Conservation (phyloP, 2,888 invertebrate species). For the Coremacera marginata region DNA sequence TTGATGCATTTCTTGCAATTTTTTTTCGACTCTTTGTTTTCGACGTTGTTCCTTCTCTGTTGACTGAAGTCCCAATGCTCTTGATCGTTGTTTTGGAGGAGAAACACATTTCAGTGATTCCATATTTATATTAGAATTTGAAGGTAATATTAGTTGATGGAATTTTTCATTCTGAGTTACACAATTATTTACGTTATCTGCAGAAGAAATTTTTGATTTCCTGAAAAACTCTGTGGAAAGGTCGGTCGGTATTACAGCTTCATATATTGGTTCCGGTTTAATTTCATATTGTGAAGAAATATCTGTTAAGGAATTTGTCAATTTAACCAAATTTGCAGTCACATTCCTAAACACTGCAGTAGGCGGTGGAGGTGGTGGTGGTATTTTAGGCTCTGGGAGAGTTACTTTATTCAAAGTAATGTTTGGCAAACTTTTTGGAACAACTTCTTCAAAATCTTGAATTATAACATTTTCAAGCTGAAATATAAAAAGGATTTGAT, state of each 20-base stretch:
- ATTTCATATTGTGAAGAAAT: not conserved
- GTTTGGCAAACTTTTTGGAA: constrained; percentile 4
- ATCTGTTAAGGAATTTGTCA: not conserved
- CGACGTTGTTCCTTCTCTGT: constrained; percentile 83
- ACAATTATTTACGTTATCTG: not conserved
- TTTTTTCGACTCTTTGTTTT: constrained; percentile 87
- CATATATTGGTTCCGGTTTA: constrained; percentile 83
- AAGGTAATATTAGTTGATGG: not conserved
- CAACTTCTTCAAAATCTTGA: constrained; percentile 29
- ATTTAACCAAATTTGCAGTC: not conserved
- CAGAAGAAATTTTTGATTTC: not conserved
- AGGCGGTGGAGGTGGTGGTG: constrained; percentile 77
- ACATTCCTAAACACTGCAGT: constrained; percentile 40
- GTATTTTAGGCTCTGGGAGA: constrained; percentile 82
- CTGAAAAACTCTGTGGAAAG: not conserved
- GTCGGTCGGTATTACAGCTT: constrained; percentile 82
- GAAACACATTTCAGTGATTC: not conserved
- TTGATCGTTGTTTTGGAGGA: constrained; percentile 19
- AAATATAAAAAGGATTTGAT: not conserved
- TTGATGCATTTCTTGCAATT: constrained; percentile 84
- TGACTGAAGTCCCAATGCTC: constrained; percentile 58
- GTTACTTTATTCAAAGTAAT: constrained; percentile 63
- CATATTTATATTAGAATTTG: not conserved
- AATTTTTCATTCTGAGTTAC: not conserved
- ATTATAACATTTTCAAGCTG: constrained; percentile 32